A percentile compares a stretch with the other conserved stretches of the same genome.
These are phyloP conservation scores for Tringa solitaria DNA, from an alignment of 2,113 vertebrate genomes.

Conservation along the genomic window DNA sequence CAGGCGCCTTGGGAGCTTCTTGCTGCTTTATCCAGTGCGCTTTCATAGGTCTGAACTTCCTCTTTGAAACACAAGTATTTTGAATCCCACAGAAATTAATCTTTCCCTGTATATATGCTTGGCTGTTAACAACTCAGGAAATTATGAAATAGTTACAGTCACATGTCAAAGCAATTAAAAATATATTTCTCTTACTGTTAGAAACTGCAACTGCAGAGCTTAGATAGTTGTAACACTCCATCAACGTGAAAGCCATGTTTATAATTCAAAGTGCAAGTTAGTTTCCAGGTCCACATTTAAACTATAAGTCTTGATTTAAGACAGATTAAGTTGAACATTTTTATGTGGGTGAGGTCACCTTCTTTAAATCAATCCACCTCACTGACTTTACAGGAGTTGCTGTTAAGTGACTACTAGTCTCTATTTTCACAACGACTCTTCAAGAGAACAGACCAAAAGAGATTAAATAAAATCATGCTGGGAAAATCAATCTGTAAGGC, in stretches of 20 bases:
- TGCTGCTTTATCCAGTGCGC: neutral
- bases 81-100: neutral
- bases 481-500: neutral
- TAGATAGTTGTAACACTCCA: neutral
- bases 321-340: neutral
- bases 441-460: neutral
- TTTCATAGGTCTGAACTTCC: neutral
- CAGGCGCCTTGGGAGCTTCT: neutral
- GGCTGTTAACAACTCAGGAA: neutral
- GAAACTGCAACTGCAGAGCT: neutral
- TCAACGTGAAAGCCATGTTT: neutral
- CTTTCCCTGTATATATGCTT: neutral
- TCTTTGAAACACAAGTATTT: neutral
- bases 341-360: neutral
- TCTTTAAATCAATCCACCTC: neutral
- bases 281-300: neutral
- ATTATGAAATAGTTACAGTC: neutral
- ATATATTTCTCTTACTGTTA: neutral
- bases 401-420: neutral
- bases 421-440: neutral
- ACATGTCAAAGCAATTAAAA: neutral
- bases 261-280: neutral
- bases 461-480: neutral
- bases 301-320: neutral
- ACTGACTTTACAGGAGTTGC: neutral